Percentiles rank a stretch among this genome's conserved stretches.
Evolutionary conservation across 1,140 invertebrate species (phyloP).

Genomic region (Drosophila pseudoobscura): DNA sequence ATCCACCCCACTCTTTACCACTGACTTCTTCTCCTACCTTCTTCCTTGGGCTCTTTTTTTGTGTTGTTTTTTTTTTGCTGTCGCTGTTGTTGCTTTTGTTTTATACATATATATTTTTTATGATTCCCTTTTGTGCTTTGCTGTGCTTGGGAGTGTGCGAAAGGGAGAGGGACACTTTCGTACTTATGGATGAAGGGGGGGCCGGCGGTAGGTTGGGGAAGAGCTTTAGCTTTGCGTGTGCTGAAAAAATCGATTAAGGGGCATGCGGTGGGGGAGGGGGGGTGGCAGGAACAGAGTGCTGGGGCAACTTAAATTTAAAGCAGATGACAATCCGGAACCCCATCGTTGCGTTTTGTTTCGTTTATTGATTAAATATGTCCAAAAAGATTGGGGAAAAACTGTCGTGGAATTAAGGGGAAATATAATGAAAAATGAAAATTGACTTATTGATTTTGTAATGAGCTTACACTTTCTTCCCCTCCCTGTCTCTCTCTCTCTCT

Average conservation of each 20-base stretch:
- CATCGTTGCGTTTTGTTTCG: neutral
- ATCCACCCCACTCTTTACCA: constrained; percentile 3
- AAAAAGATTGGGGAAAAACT: constrained; percentile 4
- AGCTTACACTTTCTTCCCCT: neutral
- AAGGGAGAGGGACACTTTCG: no score
- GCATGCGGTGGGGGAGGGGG: no score
- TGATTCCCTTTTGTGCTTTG: constrained; percentile 26
- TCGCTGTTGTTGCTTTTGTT: constrained; percentile 3
- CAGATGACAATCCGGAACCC: constrained; percentile 1
- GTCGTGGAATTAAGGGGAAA: constrained; percentile 16
- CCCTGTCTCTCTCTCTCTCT: constrained; percentile 12
- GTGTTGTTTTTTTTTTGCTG: neutral
- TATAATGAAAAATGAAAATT: constrained; percentile 35
- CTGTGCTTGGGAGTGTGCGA: constrained; percentile 1
- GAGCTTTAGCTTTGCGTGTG: constrained; percentile 19
- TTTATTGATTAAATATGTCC: constrained; percentile 26
- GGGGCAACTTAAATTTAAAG: constrained; percentile 47
- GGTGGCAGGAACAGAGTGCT: no score
- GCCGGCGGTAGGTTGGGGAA: constrained; percentile 6
- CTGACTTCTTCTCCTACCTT: neutral
- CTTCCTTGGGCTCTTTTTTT: constrained; percentile 9
- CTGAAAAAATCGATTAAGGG: constrained; percentile 50
- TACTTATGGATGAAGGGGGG: neutral
- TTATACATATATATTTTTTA: constrained; percentile 32
- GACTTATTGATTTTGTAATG: constrained; percentile 69